Percentiles rank a stretch among this genome's conserved stretches.
Evolutionary conservation across 2,797 vertebrate species (phyloP).

Genomic region (Dallia pectoralis): DNA sequence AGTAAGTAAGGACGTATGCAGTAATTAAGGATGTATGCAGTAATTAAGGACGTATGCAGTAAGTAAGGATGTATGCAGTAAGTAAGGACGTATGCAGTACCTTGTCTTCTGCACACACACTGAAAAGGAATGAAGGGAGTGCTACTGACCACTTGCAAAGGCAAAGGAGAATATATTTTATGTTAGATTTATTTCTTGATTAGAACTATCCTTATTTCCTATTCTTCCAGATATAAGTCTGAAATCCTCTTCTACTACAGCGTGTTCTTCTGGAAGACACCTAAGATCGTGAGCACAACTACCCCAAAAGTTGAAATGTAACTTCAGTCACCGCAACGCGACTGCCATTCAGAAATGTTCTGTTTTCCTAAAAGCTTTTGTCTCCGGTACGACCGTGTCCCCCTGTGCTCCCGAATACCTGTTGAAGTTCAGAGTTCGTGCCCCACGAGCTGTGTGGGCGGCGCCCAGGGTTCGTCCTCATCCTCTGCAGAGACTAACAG

Average conservation of each 20-base stretch:
- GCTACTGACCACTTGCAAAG: constrained; percentile 64
- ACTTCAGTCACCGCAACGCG: constrained; percentile 46
- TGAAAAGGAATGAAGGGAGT: constrained; percentile 50
- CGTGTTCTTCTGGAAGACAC: constrained; percentile 66
- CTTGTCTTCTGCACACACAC: constrained; percentile 44
- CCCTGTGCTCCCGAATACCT: constrained; percentile 61
- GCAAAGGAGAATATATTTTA: constrained; percentile 59
- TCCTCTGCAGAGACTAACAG: constrained; percentile 52
- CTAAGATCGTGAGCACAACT: constrained; percentile 58
- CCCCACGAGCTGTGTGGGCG: constrained; percentile 17
- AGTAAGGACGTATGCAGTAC: background rate
- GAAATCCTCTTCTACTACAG: too few species aligned
- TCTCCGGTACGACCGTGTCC: constrained; percentile 50
- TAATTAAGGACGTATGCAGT: background rate
- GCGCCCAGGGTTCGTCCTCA: background rate
- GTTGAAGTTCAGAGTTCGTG: constrained; percentile 48
- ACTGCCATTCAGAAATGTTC: constrained; percentile 42
- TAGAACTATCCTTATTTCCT: constrained; percentile 55
- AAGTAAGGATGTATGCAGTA: background rate
- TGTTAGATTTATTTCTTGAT: constrained; percentile 43
- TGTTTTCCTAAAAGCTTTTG: constrained; percentile 44
- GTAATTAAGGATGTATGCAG: background rate
- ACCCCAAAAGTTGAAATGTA: constrained; percentile 38
- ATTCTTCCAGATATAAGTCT: constrained; percentile 14
- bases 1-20: background rate